These are phyloP conservation scores for Halisarca cf. caerulea DNA, from an alignment of 37 sponge, comb jelly and placozoan genomes.

Conservation along the genomic window DNA sequence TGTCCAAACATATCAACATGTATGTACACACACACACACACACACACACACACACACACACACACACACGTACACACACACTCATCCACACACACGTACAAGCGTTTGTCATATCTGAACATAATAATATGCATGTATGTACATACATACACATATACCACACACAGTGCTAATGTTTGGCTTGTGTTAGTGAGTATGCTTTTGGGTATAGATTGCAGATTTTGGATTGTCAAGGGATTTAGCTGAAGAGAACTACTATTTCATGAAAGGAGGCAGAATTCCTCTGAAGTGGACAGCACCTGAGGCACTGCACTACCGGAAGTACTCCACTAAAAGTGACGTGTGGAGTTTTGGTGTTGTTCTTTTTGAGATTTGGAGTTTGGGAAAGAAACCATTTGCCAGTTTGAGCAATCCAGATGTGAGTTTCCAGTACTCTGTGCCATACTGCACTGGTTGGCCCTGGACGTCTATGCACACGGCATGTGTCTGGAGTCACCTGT, in stretches of 20 bases:
- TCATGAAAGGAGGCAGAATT: conserved; percentile 17
- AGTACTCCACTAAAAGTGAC: not conserved
- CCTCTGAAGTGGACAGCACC: conserved; percentile 59
- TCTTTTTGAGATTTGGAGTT: not conserved
- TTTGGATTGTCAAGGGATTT: conserved; percentile 59
- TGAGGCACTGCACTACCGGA: conserved; percentile 16
- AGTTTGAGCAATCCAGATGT: not conserved
- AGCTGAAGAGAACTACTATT: conserved; percentile 40
- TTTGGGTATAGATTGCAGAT: conserved; percentile 48
- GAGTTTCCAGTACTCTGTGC: not conserved
- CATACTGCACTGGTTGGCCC: too few relatives aligned
- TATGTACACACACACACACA: too few relatives aligned
- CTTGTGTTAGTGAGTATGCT: not conserved
- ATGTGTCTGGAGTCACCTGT: too few relatives aligned
- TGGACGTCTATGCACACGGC: too few relatives aligned
- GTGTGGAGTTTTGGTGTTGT: conserved; percentile 21
- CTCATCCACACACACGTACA: not conserved
- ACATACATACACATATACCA: not conserved
- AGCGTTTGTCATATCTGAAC: not conserved
- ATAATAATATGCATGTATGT: not conserved
- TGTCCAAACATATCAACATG: too few relatives aligned
- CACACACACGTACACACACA: not conserved
- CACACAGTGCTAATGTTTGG: not conserved
- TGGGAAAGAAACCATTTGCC: not conserved
- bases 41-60: not conserved